These are phyloP conservation scores for Ceryle rudis DNA, from an alignment of 2,797 vertebrate species.

Conservation along the genomic window DNA sequence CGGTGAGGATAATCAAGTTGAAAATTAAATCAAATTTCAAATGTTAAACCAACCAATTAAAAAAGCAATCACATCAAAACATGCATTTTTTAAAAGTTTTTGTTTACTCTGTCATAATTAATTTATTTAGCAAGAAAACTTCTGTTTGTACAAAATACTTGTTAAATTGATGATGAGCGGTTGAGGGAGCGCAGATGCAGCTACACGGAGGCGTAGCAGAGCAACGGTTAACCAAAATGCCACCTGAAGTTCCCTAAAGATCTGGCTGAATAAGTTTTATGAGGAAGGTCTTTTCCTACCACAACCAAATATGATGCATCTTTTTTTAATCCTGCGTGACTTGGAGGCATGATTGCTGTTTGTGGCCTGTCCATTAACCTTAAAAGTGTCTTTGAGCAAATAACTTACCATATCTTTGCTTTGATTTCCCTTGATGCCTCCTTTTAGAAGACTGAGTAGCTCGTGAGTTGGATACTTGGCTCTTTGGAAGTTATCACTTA, in stretches of 20 bases:
- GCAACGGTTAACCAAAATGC: not conserved
- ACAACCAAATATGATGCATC: not conserved
- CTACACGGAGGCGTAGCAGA: rapidly evolving
- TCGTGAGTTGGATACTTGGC: not conserved
- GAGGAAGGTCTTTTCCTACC: not conserved
- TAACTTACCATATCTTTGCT: constrained; percentile 5
- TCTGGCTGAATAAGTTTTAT: not conserved
- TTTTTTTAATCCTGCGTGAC: not conserved
- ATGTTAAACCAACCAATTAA: constrained; percentile 77
- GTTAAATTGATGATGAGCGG: constrained; percentile 56
- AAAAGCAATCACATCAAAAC: constrained; percentile 68
- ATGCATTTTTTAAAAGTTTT: constrained; percentile 71
- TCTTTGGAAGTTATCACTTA: not conserved
- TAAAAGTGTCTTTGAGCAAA: constrained; percentile 25
- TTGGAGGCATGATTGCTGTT: constrained; percentile 8
- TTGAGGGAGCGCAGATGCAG: not conserved
- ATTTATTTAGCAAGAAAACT: constrained; percentile 61
- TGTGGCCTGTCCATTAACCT: constrained; percentile 38
- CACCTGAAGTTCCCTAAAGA: not conserved
- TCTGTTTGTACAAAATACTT: constrained; percentile 56
- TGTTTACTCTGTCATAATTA: constrained; percentile 74
- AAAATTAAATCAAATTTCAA: constrained; percentile 79
- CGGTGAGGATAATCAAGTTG: constrained; percentile 69
- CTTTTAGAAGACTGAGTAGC: not conserved
- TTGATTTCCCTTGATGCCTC: constrained; percentile 50